These are phyloP conservation scores for Cephalopholis sonnerati DNA, from an alignment of 2,113 vertebrate genomes.

Conservation along the genomic window DNA sequence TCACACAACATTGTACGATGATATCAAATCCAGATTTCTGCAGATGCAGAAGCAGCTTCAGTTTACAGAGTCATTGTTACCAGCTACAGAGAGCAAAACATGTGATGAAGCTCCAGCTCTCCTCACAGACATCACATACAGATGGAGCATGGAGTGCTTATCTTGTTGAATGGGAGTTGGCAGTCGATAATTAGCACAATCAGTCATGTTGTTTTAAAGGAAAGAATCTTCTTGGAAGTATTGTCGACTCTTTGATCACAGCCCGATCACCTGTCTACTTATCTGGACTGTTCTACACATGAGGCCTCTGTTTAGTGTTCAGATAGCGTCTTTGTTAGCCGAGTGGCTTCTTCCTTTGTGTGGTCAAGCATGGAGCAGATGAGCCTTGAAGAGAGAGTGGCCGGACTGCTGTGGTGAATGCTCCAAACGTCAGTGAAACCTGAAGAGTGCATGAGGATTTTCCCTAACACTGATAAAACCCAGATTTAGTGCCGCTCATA, in stretches of 20 bases:
- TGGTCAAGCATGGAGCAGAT: slow-evolving; percentile 63
- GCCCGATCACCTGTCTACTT: slow-evolving; percentile 68
- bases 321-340: slow-evolving; percentile 55
- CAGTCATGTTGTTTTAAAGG: slow-evolving; percentile 65
- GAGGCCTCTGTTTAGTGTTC: slow-evolving; percentile 69
- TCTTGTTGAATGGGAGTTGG: slow-evolving; percentile 44
- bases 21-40: slow-evolving; percentile 4
- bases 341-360: slow-evolving; percentile 64
- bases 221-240: slow-evolving; percentile 57
- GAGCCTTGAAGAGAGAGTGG: slow-evolving; percentile 52
- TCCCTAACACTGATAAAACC: slow-evolving; percentile 72
- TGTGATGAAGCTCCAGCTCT: background rate
- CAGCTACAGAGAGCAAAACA: background rate
- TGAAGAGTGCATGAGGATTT: slow-evolving; percentile 60
- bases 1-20: background rate
- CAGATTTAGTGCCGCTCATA: slow-evolving; percentile 78
- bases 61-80: background rate
- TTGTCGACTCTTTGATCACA: slow-evolving; percentile 69
- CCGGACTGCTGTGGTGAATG: slow-evolving; percentile 37
- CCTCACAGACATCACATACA: slow-evolving; percentile 15
- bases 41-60: background rate
- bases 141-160: slow-evolving; percentile 30
- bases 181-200: slow-evolving; percentile 65
- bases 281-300: slow-evolving; percentile 62
- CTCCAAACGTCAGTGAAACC: slow-evolving; percentile 56